Percentiles rank a stretch among this genome's conserved stretches.
These are phyloP conservation scores for Aphaenogaster floridana DNA, from an alignment of 1,140 invertebrate genomes.

Conservation along the genomic window DNA sequence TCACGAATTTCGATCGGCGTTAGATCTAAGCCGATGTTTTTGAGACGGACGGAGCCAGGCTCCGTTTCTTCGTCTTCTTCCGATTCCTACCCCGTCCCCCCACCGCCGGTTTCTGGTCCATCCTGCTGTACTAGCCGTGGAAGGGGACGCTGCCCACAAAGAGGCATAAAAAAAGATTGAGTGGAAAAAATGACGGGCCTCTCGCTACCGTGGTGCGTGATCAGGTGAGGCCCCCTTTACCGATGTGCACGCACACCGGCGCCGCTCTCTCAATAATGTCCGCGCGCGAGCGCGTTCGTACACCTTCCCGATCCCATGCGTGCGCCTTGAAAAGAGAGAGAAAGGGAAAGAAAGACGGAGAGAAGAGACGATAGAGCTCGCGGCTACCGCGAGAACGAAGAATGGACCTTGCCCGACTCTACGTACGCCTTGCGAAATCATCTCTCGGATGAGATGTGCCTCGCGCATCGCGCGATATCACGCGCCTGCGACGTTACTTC, in stretches of 20 bases:
- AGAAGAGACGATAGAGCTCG: constrained; percentile 41
- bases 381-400: constrained; percentile 65
- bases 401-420: constrained; percentile 62
- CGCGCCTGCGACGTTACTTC: background rate
- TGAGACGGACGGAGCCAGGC: constrained; percentile 67
- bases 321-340: constrained; percentile 28
- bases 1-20: constrained; percentile 77
- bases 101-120: constrained; percentile 58
- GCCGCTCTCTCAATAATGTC: constrained; percentile 56
- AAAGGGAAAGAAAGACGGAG: background rate
- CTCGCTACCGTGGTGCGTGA: constrained; percentile 83
- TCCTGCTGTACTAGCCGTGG: constrained; percentile 51
- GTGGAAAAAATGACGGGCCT: constrained; percentile 83
- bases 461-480: constrained; percentile 31
- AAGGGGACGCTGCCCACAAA: constrained; percentile 59
- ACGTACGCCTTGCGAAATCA: constrained; percentile 59
- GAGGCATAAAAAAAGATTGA: constrained; percentile 74
- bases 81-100: constrained; percentile 4
- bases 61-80: constrained; percentile 50
- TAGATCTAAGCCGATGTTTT: constrained; percentile 82
- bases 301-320: constrained; percentile 23
- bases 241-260: constrained; percentile 63
- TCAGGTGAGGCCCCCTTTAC: constrained; percentile 71
- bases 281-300: constrained; percentile 59
- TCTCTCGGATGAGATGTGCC: constrained; percentile 39